Evolutionary conservation across 2,113 vertebrate genomes (phyloP).

Genomic region (Nothoprocta pentlandii): DNA sequence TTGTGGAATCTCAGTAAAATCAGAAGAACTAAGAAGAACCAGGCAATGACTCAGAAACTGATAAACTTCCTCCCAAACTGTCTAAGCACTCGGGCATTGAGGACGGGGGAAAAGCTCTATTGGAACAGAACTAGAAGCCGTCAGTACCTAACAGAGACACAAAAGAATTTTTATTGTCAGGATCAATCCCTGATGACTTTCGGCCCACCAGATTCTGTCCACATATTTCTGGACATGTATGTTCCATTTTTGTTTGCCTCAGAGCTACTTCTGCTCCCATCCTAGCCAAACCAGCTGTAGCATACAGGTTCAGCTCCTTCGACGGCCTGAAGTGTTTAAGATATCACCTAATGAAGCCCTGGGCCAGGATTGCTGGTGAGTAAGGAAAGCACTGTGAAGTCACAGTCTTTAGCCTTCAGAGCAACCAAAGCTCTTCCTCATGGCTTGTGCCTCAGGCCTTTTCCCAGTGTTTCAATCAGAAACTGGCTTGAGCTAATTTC

Average conservation of each 20-base stretch:
- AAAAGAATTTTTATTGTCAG: background rate
- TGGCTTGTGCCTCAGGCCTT: background rate
- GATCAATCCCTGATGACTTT: background rate
- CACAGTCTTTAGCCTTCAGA: background rate
- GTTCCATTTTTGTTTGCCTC: background rate
- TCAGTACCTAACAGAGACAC: background rate
- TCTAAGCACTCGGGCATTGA: background rate
- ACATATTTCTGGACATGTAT: too few relatives aligned
- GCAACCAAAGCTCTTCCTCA: background rate
- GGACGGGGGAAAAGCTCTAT: background rate
- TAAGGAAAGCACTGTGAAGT: background rate
- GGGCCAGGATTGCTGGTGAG: background rate
- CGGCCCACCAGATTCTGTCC: background rate
- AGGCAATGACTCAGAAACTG: background rate
- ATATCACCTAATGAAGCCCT: background rate
- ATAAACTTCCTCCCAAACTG: background rate
- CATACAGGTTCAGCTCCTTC: background rate
- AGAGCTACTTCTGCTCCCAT: background rate
- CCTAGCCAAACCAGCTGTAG: accelerated
- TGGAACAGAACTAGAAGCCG: background rate
- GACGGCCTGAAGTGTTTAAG: background rate
- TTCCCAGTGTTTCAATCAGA: background rate
- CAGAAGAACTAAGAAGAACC: background rate
- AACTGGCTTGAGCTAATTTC: background rate
- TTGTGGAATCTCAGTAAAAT: background rate